phyloP scores from a whole-genome alignment of 2,888 invertebrate species.

The Eristalis tenax region DNA sequence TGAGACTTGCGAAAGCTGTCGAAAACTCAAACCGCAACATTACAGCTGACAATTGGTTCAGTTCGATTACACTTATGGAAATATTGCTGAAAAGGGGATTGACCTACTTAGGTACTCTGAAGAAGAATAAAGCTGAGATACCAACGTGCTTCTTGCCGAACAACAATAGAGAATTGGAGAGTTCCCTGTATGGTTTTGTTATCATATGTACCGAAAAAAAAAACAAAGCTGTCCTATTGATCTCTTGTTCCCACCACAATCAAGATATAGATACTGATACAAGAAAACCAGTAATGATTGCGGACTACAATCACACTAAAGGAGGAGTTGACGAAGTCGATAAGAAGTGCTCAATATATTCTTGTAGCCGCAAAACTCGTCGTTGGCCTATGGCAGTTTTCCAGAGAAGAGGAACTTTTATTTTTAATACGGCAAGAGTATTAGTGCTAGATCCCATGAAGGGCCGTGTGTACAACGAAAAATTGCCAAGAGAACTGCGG shows the following conservation, averaged over 20 bases:
- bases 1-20: no score
- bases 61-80: no score
- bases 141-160: constrained; percentile 56
- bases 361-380: constrained; percentile 62
- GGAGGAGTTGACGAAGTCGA: no score
- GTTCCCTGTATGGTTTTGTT: constrained; percentile 68
- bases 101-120: constrained; percentile 58
- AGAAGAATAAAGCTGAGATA: constrained; percentile 57
- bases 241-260: constrained; percentile 25
- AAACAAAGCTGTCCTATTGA: constrained; percentile 56
- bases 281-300: constrained; percentile 58
- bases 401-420: constrained; percentile 50
- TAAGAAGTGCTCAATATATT: constrained; percentile 66
- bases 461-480: no score
- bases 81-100: no score
- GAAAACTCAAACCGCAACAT: no score
- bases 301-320: constrained; percentile 53
- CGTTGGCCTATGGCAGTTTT: constrained; percentile 66
- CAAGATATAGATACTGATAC: constrained; percentile 27
- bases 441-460: constrained; percentile 57
- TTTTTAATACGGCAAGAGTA: constrained; percentile 47
- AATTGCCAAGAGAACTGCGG: constrained; percentile 52
- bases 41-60: no score
- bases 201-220: no score
- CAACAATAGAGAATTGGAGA: constrained; percentile 58